Evolutionary conservation across 2,888 invertebrate species (phyloP).

Genomic region (Prostheceraeus crozeri): DNA sequence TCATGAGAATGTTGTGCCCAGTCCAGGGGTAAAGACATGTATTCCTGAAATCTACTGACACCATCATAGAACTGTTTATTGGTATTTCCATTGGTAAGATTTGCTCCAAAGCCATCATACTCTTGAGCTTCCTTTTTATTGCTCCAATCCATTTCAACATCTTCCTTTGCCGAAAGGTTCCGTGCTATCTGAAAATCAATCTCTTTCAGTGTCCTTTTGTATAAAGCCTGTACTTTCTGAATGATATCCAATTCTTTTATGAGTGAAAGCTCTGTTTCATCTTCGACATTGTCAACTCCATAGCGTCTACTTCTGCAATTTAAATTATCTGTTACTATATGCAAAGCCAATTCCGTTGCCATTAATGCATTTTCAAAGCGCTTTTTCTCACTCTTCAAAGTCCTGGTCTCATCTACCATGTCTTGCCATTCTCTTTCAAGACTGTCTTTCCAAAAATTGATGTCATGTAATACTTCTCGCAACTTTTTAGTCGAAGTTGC

Average conservation of each 20-base stretch:
- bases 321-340: conserved; percentile 56
- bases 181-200: too few species aligned
- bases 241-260: conserved; percentile 58
- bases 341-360: conserved; percentile 55
- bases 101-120: conserved; percentile 67
- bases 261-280: conserved; percentile 53
- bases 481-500: conserved; percentile 55
- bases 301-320: conserved; percentile 54
- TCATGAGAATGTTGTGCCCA: conserved; percentile 61
- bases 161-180: conserved; percentile 73
- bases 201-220: conserved; percentile 54
- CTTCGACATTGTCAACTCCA: conserved; percentile 55
- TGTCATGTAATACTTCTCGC: conserved; percentile 53
- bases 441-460: conserved; percentile 57
- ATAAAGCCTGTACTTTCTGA: conserved; percentile 56
- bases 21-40: background rate
- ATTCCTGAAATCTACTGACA: conserved; percentile 60
- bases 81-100: conserved; percentile 65
- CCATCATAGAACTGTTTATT: conserved; percentile 71
- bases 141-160: conserved; percentile 81
- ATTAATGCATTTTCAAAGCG: conserved; percentile 53
- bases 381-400: conserved; percentile 52
- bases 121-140: conserved; percentile 75
- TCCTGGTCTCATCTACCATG: conserved; percentile 54
- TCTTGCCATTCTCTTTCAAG: conserved; percentile 54